Percentiles rank a stretch among this genome's conserved stretches.
These are phyloP conservation scores for Cassiopea andromeda DNA, from an alignment of 30 jellyfish, hydroid and myxozoan species.

Conservation along the genomic window DNA sequence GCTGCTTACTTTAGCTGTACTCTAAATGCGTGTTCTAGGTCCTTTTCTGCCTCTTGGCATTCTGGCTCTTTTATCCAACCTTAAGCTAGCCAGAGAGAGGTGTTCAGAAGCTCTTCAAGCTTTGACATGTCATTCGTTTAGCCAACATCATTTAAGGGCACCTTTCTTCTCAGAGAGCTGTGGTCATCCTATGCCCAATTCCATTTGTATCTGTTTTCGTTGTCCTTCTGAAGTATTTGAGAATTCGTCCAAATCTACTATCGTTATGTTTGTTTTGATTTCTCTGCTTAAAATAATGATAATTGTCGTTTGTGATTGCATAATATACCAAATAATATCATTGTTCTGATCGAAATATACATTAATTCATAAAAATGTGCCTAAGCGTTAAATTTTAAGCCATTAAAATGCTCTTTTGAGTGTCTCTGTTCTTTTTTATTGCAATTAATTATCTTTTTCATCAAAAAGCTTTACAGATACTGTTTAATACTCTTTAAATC, in stretches of 20 bases:
- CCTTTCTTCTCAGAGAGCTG: not conserved
- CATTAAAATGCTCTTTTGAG: not conserved
- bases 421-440: not conserved
- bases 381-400: not conserved
- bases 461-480: too few species aligned
- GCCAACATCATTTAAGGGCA: not conserved
- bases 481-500: too few species aligned
- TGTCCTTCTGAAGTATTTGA: constrained; percentile 12
- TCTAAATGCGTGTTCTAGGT: too few species aligned
- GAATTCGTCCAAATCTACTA: not conserved
- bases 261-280: not conserved
- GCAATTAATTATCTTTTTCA: not conserved
- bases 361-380: not conserved
- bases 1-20: too few species aligned
- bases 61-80: too few species aligned
- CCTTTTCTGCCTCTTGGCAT: too few species aligned
- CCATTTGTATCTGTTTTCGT: constrained; percentile 8
- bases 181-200: not conserved
- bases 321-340: not conserved
- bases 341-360: not conserved
- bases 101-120: too few species aligned
- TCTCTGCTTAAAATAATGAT: not conserved
- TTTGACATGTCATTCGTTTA: not conserved
- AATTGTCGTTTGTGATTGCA: not conserved
- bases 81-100: too few species aligned